These are phyloP conservation scores for Drosophila dunni DNA, from an alignment of 1,140 invertebrate genomes.

Conservation along the genomic window DNA sequence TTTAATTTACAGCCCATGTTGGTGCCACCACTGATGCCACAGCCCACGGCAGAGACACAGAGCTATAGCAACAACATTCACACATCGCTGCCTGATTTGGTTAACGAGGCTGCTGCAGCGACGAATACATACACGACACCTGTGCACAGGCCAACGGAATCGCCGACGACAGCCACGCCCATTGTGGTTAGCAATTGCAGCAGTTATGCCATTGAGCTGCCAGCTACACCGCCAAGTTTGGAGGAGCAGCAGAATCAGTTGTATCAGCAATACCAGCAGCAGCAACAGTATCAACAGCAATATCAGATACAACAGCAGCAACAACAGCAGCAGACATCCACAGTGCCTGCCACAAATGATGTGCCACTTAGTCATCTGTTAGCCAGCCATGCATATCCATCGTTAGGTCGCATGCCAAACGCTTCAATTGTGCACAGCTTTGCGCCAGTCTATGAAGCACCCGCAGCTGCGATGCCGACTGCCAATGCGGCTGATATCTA, in stretches of 20 bases:
- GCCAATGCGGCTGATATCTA: constrained; percentile 77
- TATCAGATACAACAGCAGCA: constrained; percentile 28
- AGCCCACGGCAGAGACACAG: constrained; percentile 5
- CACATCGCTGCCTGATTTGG: constrained; percentile 57
- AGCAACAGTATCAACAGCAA: constrained; percentile 28
- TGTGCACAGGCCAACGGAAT: constrained; percentile 18
- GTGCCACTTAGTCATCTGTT: constrained; percentile 75
- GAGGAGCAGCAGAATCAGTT: constrained; percentile 37
- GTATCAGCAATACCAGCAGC: constrained; percentile 35
- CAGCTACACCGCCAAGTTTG: constrained; percentile 35
- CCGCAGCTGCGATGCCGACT: constrained; percentile 24
- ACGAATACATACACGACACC: constrained; percentile 31
- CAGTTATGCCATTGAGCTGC: constrained; percentile 63
- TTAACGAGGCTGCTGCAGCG: constrained; percentile 64
- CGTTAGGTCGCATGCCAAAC: constrained; percentile 69
- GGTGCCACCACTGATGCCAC: constrained; percentile 37
- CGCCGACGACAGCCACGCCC: constrained; percentile 4
- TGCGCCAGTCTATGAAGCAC: constrained; percentile 65
- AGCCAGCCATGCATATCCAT: constrained; percentile 71
- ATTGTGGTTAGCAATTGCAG: constrained; percentile 42
- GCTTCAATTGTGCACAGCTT: constrained; percentile 81
- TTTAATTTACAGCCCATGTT: constrained; percentile 47
- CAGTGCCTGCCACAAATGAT: constrained; percentile 49
- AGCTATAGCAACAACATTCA: constrained; percentile 22
- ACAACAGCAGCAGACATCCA: constrained; percentile 38